Base-by-base conservation (phyloP, 2,797 vertebrate genomes). In the Gastrophryne carolinensis region DNA sequence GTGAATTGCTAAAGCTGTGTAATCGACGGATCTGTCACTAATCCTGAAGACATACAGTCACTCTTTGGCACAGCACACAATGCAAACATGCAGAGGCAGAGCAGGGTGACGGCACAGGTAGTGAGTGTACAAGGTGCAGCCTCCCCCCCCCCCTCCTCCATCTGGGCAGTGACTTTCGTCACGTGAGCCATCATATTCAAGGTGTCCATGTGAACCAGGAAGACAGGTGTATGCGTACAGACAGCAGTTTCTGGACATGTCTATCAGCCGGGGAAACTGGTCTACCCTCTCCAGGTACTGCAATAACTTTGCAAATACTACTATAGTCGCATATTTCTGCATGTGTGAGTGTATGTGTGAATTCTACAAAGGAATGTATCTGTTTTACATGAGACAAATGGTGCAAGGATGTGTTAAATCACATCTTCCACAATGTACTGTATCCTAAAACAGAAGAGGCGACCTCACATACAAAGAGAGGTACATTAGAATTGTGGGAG, bases 271-370 rank as follows among this genome's bases (percentile, higher is more conserved):
- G 73, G 95, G 93, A 85, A 93, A 93, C 86, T 98, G 95, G 96
- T 95, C 94, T 0, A 92, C 93, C 72, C 86, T 98, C 83, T 98
- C 97, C 88, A 96, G 94, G 97, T 98, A 87, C 90, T 30, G 27
- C 10, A 15, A 29, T 56, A 56, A 56, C 34, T 62, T 34, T 11
- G 26, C n/a, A 49, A n/a, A 47, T 3, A 8, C 17, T 37, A 56
- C 12, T 15, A 10, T 34, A 30, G 53, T 15, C 53, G 17, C 53
- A 29, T n/a, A 56, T 30, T 54, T 29, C 26, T 30, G 1, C 6
- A 13, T 32, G 26, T 26, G 26, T 17, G 15, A 2, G 26, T 26
- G 26, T 17, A 9, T 4, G 5, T 35, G 13, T 3, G 39, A 17
- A 15, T 30, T 30, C 13, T 15, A 1, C 13, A 30, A 8, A 8